phyloP scores from a whole-genome alignment of 2,797 vertebrate species.

The Buceros bicornis region DNA sequence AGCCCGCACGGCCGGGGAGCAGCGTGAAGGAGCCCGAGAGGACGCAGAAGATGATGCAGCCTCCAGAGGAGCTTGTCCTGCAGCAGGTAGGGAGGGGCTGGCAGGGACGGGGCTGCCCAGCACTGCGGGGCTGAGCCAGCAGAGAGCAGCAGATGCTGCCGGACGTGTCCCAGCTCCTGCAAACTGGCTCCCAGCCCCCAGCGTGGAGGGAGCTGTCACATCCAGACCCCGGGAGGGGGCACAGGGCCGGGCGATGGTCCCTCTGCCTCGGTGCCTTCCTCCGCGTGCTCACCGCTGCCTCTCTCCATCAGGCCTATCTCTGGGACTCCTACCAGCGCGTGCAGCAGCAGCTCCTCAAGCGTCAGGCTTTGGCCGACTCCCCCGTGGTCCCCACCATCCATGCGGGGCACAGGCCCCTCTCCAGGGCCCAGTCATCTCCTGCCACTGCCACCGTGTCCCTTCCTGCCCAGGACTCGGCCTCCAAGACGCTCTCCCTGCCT shows the following conservation, averaged over 20 bases:
- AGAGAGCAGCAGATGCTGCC: conserved; percentile 43
- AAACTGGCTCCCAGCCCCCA: too few species aligned
- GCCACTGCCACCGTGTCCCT: conserved; percentile 90
- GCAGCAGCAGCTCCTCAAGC: conserved; percentile 87
- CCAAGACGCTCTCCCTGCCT: conserved; percentile 82
- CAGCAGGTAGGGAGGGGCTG: conserved; percentile 47
- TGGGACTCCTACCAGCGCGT: conserved; percentile 94
- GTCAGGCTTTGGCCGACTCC: conserved; percentile 83
- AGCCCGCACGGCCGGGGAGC: conserved; percentile 27
- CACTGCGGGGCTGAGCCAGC: not conserved
- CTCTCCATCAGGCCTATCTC: conserved; percentile 83
- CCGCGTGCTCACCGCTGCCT: not conserved
- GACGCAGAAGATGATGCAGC: conserved; percentile 47
- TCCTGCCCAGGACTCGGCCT: conserved; percentile 79
- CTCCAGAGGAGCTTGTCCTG: conserved; percentile 67
- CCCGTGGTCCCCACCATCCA: conserved; percentile 84
- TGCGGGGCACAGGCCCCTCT: conserved; percentile 86
- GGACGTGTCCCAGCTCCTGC: too few species aligned
- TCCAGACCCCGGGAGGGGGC: too few species aligned
- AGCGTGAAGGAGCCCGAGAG: conserved; percentile 64
- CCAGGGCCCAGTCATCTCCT: conserved; percentile 92
- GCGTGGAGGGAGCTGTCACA: too few species aligned
- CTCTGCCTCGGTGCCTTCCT: too few species aligned
- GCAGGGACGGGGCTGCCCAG: not conserved
- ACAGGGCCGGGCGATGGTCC: too few species aligned